Percentiles rank a stretch among this genome's conserved stretches.
phyloP scores from a whole-genome alignment of 2,113 vertebrate species.

The Galemys pyrenaicus region DNA sequence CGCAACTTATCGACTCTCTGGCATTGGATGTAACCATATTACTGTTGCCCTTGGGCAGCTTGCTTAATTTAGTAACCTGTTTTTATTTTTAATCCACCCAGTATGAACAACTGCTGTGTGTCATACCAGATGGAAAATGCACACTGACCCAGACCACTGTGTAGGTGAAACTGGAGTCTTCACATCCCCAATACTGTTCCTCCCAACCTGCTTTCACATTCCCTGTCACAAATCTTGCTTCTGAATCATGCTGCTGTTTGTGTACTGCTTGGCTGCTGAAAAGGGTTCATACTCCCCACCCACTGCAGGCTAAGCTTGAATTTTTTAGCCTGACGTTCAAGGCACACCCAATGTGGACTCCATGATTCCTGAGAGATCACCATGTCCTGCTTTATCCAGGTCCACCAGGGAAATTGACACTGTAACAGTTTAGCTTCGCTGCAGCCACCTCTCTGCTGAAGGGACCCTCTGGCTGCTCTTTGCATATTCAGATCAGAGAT shows the following conservation, averaged over 20 bases:
- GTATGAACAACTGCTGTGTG: not conserved
- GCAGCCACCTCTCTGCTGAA: rapidly evolving
- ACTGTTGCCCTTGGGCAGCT: not conserved
- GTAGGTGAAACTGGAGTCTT: not conserved
- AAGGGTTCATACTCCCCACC: not conserved
- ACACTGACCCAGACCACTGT: rapidly evolving
- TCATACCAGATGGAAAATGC: not conserved
- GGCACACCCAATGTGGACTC: not conserved
- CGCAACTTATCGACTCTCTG: too few relatives aligned
- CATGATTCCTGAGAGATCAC: not conserved
- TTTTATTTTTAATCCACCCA: not conserved
- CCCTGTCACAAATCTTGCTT: not conserved
- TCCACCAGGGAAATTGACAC: rapidly evolving
- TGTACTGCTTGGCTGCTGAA: rapidly evolving
- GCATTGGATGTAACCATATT: not conserved
- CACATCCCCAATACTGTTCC: too few relatives aligned
- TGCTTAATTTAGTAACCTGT: not conserved
- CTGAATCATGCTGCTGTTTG: not conserved
- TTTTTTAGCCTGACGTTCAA: not conserved
- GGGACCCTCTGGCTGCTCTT: too few relatives aligned
- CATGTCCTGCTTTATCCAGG: not conserved
- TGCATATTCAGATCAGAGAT: not conserved
- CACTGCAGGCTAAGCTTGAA: not conserved
- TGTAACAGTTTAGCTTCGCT: not conserved
- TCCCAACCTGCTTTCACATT: rapidly evolving